phyloP scores from a whole-genome alignment of 2,888 invertebrate genomes.

The Caenorhabditis sulstoni region DNA sequence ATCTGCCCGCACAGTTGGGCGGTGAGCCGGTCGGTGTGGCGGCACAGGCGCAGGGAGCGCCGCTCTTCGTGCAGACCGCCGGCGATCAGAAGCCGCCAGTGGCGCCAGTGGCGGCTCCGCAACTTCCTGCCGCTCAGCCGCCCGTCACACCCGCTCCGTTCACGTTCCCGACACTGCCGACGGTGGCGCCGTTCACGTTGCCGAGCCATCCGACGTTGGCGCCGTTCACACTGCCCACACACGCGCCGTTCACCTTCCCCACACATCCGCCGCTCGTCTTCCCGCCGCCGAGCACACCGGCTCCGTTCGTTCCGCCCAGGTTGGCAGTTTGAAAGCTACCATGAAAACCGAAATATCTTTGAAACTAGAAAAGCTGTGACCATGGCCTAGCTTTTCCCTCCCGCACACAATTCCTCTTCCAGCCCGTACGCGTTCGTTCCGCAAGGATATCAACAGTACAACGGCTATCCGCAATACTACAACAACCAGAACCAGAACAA shows the following conservation, averaged over 20 bases:
- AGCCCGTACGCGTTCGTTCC: conserved; percentile 59
- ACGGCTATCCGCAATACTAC: conserved; percentile 57
- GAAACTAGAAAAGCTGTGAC: too few species aligned
- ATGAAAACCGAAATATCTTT: too few species aligned
- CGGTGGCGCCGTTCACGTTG: conserved; percentile 60
- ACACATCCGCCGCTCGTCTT: conserved; percentile 60
- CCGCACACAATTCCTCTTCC: too few species aligned
- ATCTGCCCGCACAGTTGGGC: conserved; percentile 55
- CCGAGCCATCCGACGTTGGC: conserved; percentile 58
- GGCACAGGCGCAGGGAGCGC: conserved; percentile 53
- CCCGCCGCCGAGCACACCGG: conserved; percentile 44
- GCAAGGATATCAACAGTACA: conserved; percentile 48
- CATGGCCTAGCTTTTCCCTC: neutral
- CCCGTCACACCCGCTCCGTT: conserved; percentile 46
- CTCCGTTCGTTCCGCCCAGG: conserved; percentile 58
- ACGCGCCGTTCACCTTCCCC: conserved; percentile 64
- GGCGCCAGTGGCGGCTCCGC: conserved; percentile 13
- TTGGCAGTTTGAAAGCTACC: too few species aligned
- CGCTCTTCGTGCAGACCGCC: conserved; percentile 36
- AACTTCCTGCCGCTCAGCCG: conserved; percentile 16
- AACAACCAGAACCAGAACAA: conserved; percentile 38
- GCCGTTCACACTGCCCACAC: conserved; percentile 61
- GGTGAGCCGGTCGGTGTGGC: conserved; percentile 51
- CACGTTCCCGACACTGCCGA: conserved; percentile 47
- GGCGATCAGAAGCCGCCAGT: conserved; percentile 35